phyloP scores from a whole-genome alignment of 2,888 invertebrate species.

The Cetonia aurata region DNA sequence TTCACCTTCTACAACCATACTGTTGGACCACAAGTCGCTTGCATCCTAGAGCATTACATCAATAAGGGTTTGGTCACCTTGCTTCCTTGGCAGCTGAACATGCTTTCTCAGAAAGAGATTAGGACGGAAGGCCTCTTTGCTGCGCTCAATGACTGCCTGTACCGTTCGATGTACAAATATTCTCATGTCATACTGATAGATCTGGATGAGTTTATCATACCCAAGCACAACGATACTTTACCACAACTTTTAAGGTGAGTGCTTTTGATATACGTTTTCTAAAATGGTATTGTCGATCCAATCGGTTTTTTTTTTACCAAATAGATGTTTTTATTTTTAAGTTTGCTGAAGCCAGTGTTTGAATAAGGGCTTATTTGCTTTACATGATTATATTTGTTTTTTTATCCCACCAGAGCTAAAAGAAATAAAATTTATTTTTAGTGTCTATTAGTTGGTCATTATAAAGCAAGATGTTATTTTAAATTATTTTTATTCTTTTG shows the following conservation, averaged over 20 bases:
- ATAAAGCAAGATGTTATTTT: too few species aligned
- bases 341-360: too few species aligned
- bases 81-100: conserved; percentile 87
- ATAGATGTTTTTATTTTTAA: too few species aligned
- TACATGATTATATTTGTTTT: too few species aligned
- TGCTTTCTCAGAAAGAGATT: conserved; percentile 90
- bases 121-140: conserved; percentile 94
- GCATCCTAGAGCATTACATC: conserved; percentile 72
- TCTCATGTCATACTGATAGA: conserved; percentile 88
- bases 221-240: conserved; percentile 82
- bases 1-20: conserved; percentile 95
- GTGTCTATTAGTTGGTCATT: too few species aligned
- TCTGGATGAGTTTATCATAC: conserved; percentile 90
- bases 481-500: too few species aligned
- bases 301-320: too few species aligned
- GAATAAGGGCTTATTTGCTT: too few species aligned
- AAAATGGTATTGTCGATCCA: not conserved
- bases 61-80: conserved; percentile 76
- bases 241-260: conserved; percentile 78
- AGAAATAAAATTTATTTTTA: too few species aligned
- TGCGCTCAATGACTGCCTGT: conserved; percentile 93
- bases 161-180: conserved; percentile 87
- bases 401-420: too few species aligned
- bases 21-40: conserved; percentile 81
- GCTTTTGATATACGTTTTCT: not conserved